Evolutionary conservation across 1,140 invertebrate genomes (phyloP), one percentile per base, ranked within the genome.

Genomic region (Eciton burchellii): DNA sequence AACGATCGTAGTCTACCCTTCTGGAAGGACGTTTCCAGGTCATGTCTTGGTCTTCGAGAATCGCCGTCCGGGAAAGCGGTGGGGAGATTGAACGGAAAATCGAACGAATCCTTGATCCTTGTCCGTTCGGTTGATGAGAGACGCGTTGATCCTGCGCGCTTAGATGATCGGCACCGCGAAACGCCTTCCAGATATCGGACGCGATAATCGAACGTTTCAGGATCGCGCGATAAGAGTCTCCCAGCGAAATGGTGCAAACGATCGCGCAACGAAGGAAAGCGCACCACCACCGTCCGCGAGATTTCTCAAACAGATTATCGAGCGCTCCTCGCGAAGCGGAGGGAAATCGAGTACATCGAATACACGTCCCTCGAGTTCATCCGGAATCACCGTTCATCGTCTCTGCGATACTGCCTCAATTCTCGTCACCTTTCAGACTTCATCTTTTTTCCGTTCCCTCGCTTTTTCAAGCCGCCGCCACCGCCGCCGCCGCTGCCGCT

Each of bases 31-130:
- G n/a, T n/a, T n/a, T n/a, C n/a, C n/a, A n/a, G n/a, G n/a, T n/a
- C n/a, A n/a, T 35, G 35, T 35, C 35, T 35, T 35, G 35, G 6
- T 35, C 70, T 73, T 41, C 47, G 60, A 54, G 29, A 41, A 35
- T 76, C 19, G 57, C n/a, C 59, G 11, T 6, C 26, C 72, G 60
- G 14, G 43, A 63, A 62, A 6, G 47, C 1, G 29, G 24, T 72
- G 62, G 29, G 26, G 45, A 68, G 43, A 77, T 65, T 54, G 74
- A n/a, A n/a, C 52, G 62, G 49, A 77, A 77, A 68, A 56, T 77
- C 68, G 68, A 56, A 77, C 43, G 63, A n/a, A n/a, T n/a, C n/a
- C n/a, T n/a, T n/a, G n/a, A n/a, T n/a, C n/a, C n/a, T n/a, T n/a
- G n/a, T n/a, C n/a, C n/a, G n/a, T n/a, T n/a, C n/a, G n/a, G n/a